Percentiles rank a stretch among this genome's conserved stretches.
Evolutionary conservation across 1,140 invertebrate genomes (phyloP).

Genomic region (Platyura marginata): DNA sequence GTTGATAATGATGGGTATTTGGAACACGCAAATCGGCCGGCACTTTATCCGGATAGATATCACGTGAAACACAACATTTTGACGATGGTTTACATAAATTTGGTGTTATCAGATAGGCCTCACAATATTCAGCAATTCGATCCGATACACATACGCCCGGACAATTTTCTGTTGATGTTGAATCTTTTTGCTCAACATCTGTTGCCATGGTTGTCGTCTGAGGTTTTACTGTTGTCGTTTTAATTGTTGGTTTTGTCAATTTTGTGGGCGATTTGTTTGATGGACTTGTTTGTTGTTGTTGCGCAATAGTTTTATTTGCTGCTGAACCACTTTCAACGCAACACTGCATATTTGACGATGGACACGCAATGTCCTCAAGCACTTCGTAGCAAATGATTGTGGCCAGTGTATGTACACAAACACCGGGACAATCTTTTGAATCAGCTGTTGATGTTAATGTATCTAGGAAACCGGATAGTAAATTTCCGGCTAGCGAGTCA

Average conservation of each 20-base stretch:
- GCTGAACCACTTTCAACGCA: constrained; percentile 42
- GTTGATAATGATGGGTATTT: constrained; percentile 8
- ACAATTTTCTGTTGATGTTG: constrained; percentile 30
- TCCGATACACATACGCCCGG: constrained; percentile 67
- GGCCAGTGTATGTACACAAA: constrained; percentile 64
- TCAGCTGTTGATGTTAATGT: constrained; percentile 65
- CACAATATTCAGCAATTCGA: constrained; percentile 63
- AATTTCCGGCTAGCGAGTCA: constrained; percentile 56
- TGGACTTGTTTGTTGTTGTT: constrained; percentile 20
- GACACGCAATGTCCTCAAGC: constrained; percentile 59
- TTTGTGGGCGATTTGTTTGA: constrained; percentile 22
- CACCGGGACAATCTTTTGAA: constrained; percentile 65
- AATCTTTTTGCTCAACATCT: constrained; percentile 7
- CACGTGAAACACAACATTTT: constrained; percentile 56
- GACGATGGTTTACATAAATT: constrained; percentile 49
- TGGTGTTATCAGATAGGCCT: constrained; percentile 52
- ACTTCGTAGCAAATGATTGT: constrained; percentile 69
- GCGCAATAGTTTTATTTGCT: background rate
- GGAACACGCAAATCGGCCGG: constrained; percentile 53
- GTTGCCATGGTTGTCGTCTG: background rate
- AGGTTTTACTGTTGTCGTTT: constrained; percentile 16
- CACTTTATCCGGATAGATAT: constrained; percentile 44
- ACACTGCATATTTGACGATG: constrained; percentile 58
- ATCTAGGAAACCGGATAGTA: constrained; percentile 60
- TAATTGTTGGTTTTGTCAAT: constrained; percentile 21